A percentile compares a stretch with the other conserved stretches of the same genome.
Conservation (phyloP, 2,797 vertebrate genomes). For the Podarcis siculus region DNA sequence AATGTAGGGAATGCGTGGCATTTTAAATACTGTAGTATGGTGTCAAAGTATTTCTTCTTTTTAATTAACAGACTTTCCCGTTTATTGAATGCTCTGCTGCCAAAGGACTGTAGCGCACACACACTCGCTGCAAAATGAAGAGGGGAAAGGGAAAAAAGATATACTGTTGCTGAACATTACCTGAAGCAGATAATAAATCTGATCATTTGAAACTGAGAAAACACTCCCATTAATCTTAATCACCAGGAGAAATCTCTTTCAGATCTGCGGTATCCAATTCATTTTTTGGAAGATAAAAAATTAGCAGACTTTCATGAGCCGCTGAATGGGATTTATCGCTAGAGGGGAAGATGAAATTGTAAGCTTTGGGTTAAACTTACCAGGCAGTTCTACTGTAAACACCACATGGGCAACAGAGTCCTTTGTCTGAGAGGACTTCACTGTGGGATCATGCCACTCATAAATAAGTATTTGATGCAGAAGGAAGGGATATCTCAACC, state of each 20-base stretch:
- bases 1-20: neutral
- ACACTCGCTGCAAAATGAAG: neutral
- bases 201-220: neutral
- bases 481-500: too few relatives aligned
- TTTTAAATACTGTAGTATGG: neutral
- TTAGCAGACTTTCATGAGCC: neutral
- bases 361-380: too few relatives aligned
- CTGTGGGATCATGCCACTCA: too few relatives aligned
- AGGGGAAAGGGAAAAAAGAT: neutral
- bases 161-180: neutral
- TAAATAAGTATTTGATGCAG: too few relatives aligned
- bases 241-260: neutral
- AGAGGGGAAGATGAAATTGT: neutral
- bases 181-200: constrained; percentile 2
- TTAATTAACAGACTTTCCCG: neutral
- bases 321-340: neutral
- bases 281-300: neutral
- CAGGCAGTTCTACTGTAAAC: too few relatives aligned
- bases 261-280: too few relatives aligned
- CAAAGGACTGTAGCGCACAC: neutral
- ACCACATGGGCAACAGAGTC: too few relatives aligned
- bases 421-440: too few relatives aligned
- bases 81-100: neutral
- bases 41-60: neutral
- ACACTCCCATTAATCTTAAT: constrained; percentile 5